A percentile compares a stretch with the other conserved stretches of the same genome.
Evolutionary conservation across 2,888 invertebrate species (phyloP).

Genomic region (Scaptomyza reducta): DNA sequence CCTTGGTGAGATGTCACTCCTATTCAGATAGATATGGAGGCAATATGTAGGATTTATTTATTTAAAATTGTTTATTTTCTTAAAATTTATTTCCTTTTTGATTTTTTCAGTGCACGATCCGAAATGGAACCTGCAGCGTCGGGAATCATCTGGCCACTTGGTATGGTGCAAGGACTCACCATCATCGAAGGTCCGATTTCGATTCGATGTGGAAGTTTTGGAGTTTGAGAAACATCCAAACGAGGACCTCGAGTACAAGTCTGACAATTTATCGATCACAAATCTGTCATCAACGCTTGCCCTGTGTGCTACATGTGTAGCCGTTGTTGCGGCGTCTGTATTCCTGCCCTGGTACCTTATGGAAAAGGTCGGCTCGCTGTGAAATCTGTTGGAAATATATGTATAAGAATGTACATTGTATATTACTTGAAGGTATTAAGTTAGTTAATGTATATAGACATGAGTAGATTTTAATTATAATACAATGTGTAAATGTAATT

Average conservation of each 20-base stretch:
- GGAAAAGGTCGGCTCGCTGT: constrained; percentile 73
- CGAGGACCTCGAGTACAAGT: constrained; percentile 78
- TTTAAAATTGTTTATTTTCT: too few relatives aligned
- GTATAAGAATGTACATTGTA: constrained; percentile 33
- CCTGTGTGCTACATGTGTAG: constrained; percentile 82
- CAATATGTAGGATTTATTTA: too few relatives aligned
- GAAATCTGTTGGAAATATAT: constrained; percentile 1
- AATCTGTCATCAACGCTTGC: constrained; percentile 80
- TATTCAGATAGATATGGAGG: too few relatives aligned
- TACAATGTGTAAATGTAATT: constrained; percentile 35
- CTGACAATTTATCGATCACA: constrained; percentile 67
- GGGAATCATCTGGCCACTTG: constrained; percentile 84
- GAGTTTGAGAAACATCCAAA: constrained; percentile 84
- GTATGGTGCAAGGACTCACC: constrained; percentile 84
- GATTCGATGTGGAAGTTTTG: constrained; percentile 84
- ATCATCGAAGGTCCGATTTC: constrained; percentile 84
- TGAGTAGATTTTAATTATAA: constrained; percentile 46
- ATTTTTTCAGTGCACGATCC: constrained; percentile 80
- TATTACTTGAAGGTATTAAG: constrained; percentile 68
- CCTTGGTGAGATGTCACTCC: too few relatives aligned
- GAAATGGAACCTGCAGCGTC: constrained; percentile 84
- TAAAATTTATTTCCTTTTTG: background rate
- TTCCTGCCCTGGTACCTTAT: constrained; percentile 84
- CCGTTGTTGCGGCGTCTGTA: constrained; percentile 82
- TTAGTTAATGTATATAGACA: constrained; percentile 58